Evolutionary conservation across 2,888 invertebrate genomes (phyloP).

Genomic region (Mythimna loreyi): DNA sequence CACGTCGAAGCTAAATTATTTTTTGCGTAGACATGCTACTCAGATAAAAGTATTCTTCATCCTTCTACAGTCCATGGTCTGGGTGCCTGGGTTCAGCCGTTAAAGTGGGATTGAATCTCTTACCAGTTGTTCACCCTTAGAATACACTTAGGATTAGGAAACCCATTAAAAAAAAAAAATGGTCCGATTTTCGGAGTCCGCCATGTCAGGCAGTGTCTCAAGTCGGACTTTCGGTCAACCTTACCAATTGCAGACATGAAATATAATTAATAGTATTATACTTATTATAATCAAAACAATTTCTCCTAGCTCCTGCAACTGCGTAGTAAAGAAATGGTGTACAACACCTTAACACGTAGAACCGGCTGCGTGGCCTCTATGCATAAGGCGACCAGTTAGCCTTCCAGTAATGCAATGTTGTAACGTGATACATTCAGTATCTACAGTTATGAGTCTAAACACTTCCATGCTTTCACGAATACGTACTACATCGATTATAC

Average conservation of each 20-base stretch:
- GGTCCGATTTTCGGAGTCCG: too few relatives aligned
- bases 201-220: not conserved
- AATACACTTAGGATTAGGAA: too few relatives aligned
- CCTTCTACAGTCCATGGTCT: not conserved
- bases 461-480: conserved; percentile 36
- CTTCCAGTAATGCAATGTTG: conserved; percentile 65
- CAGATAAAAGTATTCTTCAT: not conserved
- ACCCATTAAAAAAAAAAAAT: too few relatives aligned
- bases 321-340: conserved; percentile 43
- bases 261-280: too few relatives aligned
- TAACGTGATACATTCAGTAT: conserved; percentile 45
- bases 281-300: conserved; percentile 21
- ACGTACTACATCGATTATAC: not conserved
- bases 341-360: conserved; percentile 26
- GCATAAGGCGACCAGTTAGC: conserved; percentile 62
- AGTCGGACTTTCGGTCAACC: not conserved
- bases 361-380: conserved; percentile 61
- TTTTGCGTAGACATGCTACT: not conserved
- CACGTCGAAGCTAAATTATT: not conserved
- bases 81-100: not conserved
- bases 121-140: too few relatives aligned
- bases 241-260: too few relatives aligned
- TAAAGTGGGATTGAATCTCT: not conserved
- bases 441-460: conserved; percentile 27
- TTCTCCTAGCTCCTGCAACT: conserved; percentile 17